Percentiles rank a stretch among this genome's conserved stretches.
Conservation (phyloP, 2,797 vertebrate genomes). For the Geotrypetes seraphini region DNA sequence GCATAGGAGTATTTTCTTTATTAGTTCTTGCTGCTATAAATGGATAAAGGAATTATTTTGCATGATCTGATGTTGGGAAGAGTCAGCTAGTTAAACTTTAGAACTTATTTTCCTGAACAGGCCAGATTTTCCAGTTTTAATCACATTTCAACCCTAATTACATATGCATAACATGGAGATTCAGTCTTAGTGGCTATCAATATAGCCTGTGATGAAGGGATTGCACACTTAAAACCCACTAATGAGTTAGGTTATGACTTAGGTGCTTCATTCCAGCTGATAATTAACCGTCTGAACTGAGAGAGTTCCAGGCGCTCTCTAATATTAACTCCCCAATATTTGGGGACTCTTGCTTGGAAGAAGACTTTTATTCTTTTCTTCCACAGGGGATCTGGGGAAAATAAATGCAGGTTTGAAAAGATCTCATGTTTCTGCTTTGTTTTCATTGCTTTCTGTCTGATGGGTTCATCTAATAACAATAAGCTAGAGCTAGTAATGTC, state of each 20-base stretch:
- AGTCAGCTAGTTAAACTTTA: too few species aligned
- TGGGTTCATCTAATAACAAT: too few species aligned
- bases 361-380: not conserved
- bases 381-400: not conserved
- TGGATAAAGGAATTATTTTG: too few species aligned
- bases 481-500: too few species aligned
- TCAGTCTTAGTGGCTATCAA: slow-evolving; percentile 16
- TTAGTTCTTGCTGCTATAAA: too few species aligned
- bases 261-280: slow-evolving; percentile 7
- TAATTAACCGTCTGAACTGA: slow-evolving; percentile 17
- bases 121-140: not conserved
- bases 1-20: too few species aligned
- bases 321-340: not conserved
- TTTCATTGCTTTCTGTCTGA: too few species aligned
- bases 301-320: not conserved
- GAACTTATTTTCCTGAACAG: too few species aligned
- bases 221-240: slow-evolving; percentile 32
- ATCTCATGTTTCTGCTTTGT: too few species aligned
- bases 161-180: slow-evolving; percentile 8
- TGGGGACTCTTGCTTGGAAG: not conserved
- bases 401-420: too few species aligned
- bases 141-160: not conserved
- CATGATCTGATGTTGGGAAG: too few species aligned
- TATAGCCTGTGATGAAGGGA: slow-evolving; percentile 31
- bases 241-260: slow-evolving; percentile 20